Base-by-base conservation (phyloP, 2,113 vertebrate genomes). In the Ascaphus truei region DNA sequence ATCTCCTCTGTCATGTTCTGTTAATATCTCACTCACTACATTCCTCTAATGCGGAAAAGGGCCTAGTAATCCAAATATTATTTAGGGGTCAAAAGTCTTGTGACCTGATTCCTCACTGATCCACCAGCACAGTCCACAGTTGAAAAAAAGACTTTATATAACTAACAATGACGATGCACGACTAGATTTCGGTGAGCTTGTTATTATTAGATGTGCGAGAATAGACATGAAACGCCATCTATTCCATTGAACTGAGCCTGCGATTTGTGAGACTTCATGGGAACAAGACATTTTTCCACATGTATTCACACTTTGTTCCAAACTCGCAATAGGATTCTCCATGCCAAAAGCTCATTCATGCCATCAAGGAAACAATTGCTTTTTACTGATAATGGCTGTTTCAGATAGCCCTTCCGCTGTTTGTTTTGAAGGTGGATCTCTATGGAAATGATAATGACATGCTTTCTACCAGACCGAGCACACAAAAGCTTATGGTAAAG, bases 401-500 rank as follows among this genome's bases (percentile, higher is more conserved):
- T 84, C 72, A 51, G 15, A 74, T 62, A 76, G 72, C 13, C 67
- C 3, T 12, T 77, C 62, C 50, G 69, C 56, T 31, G 1, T 84
- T 86, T 77, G 73, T 88, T 83, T 72, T 72, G 72, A 57, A 80
- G 77, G 73, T 72, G 80, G 77, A 67, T 20, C 26, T 86, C 86
- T 80, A 68, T 82, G 55, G 65, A 63, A 41, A 29, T 65, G 50
- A 59, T 66, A 72, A 6, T 26, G 63, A 30, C 4, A 1, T 58
- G 66, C 84, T 77, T 83, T 72, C 50, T 72, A 23, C 39, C 31
- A 7, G 68, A 77, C 63, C 78, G 74, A 77, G 75, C 75, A 77
- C 76, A 64, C 76, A 65, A 79, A 77, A 76, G 74, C 62, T 1
- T 80, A 45, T 34, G 12, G 26, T 51, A 71, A 68, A 66, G 25